phyloP scores from a whole-genome alignment of 2,888 invertebrate genomes.

The Spodoptera exigua region DNA sequence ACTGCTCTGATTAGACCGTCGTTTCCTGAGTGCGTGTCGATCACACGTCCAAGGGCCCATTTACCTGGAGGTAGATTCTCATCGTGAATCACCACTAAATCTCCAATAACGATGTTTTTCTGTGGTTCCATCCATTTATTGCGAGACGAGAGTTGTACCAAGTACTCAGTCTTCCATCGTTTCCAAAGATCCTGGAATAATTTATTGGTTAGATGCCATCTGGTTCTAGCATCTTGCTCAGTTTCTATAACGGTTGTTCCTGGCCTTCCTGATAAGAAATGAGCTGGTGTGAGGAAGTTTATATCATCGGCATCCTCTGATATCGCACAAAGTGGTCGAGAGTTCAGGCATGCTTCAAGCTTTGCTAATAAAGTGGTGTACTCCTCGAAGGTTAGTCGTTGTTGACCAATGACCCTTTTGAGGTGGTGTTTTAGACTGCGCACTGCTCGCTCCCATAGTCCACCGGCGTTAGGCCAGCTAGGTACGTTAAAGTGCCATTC shows the following conservation, averaged over 20 bases:
- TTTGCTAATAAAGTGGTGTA: not conserved
- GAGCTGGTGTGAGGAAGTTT: slow-evolving; percentile 4
- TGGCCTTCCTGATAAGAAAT: slow-evolving; percentile 4
- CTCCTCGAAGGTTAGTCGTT: not conserved
- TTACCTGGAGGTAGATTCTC: too few species aligned
- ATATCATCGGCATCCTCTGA: slow-evolving; percentile 2
- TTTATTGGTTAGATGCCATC: slow-evolving; percentile 16
- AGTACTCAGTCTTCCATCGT: slow-evolving; percentile 11
- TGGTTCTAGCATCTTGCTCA: slow-evolving; percentile 39
- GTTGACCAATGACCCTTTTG: slow-evolving; percentile 13
- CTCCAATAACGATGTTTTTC: slow-evolving; percentile 12
- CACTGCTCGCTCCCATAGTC: slow-evolving; percentile 18
- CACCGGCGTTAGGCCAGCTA: slow-evolving; percentile 19
- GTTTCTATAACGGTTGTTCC: slow-evolving; percentile 23
- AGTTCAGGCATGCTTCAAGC: not conserved
- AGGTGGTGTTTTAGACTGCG: slow-evolving; percentile 19
- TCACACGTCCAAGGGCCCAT: slow-evolving; percentile 6
- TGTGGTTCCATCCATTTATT: slow-evolving; percentile 9
- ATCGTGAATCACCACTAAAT: slow-evolving; percentile 6
- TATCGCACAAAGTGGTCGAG: slow-evolving; percentile 3
- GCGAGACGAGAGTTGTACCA: slow-evolving; percentile 7
- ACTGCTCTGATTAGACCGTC: slow-evolving; percentile 4
- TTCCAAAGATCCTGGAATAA: slow-evolving; percentile 15
- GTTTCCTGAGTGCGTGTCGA: not conserved
- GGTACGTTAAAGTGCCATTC: slow-evolving; percentile 13